These are phyloP conservation scores for Coremacera marginata DNA, from an alignment of 2,888 invertebrate species.

Conservation along the genomic window DNA sequence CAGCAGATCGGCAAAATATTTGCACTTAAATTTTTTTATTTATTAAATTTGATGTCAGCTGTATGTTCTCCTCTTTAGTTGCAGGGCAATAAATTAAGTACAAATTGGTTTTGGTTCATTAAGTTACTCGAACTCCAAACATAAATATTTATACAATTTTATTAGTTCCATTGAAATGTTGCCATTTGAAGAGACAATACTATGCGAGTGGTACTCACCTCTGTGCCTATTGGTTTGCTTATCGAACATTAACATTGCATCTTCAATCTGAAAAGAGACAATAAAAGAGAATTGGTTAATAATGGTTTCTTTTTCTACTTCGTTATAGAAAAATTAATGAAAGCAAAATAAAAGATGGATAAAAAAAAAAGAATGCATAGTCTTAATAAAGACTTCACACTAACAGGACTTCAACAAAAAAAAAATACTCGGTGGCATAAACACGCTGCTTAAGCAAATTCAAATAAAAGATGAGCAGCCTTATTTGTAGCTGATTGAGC, in stretches of 20 bases:
- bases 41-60: no score
- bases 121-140: no score
- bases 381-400: background rate
- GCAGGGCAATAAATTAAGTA: no score
- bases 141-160: no score
- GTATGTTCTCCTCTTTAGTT: no score
- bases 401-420: background rate
- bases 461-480: background rate
- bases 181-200: no score
- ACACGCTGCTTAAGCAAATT: background rate
- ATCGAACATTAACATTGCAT: slow-evolving; percentile 99
- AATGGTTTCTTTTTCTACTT: background rate
- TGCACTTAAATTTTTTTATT: no score
- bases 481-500: slow-evolving; percentile 26
- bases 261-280: slow-evolving; percentile 90
- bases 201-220: slow-evolving; percentile 76
- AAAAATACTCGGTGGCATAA: slow-evolving; percentile 19
- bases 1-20: no score
- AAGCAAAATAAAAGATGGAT: background rate
- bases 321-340: no score
- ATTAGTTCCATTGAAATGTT: no score
- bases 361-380: background rate
- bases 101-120: no score
- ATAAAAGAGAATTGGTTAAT: slow-evolving; percentile 21
- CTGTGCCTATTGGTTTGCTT: slow-evolving; percentile 99